Base-by-base conservation (phyloP, 37 sponge, comb jelly and placozoan genomes). In the Ianthella basta region DNA sequence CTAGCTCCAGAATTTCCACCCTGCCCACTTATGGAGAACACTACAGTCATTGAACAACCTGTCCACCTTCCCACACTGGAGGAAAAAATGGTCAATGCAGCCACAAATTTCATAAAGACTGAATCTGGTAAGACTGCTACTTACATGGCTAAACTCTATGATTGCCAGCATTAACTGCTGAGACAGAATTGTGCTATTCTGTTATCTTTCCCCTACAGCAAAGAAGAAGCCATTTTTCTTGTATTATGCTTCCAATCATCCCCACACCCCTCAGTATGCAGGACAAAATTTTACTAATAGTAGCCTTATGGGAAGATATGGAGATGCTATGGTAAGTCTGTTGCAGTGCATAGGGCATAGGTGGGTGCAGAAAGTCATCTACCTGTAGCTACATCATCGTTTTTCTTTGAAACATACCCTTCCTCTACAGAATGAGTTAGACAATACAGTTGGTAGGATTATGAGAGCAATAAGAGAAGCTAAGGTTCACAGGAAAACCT, bases 21-120 rank as follows among this genome's bases (percentile, higher is more conserved):
- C 0, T 93, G 94, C 75, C 94, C 94, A 1, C 63, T 93, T 15
- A 89, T 87, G 81, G 54, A 84, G 44, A 81, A 93, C 79, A 60
- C 36, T 2, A 39, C 81, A 41, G 89, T 93, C 24, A 59, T 93
- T 19, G 81, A 93, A 32, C 94, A 93, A 79, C 94, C 94, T 59
- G 94, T 85, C 8, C 79, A 93, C n/a, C 80, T 89, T 41, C 69
- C 84, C 14, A 87, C 80, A 27, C 86, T 93, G 41, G 83, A 84
- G 10, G 82, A 82, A 20, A 83, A 33, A 18, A 88, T 88, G 66
- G 44, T 80, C 55, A 68, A 63, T 50, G 79, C 83, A 40, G 94
- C 94, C 27, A 90, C 87, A 20, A 50, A 75, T 13, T 89, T 84
- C 80, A 93, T 93, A 40, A 70, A 87, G 27, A 66, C 37, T 56